Evolutionary conservation across 2,888 invertebrate genomes (phyloP).

Genomic region (Drosophila mayaguana): DNA sequence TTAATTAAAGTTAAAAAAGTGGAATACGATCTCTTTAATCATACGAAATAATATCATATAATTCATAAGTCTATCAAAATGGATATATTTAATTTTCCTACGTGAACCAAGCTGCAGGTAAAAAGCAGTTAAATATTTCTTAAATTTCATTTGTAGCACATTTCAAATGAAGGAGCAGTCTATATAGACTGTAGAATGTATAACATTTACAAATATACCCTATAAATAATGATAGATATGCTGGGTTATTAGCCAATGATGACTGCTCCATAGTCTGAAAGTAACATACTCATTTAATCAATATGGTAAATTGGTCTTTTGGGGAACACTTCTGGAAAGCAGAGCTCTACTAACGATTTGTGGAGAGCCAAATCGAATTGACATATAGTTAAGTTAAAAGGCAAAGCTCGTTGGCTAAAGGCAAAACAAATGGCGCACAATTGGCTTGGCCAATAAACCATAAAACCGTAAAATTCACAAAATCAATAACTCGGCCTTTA

Average conservation of each 20-base stretch:
- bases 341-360: conserved; percentile 26
- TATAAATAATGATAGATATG: not conserved
- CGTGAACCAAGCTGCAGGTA: too few species aligned
- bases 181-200: not conserved
- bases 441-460: conserved; percentile 79
- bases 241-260: not conserved
- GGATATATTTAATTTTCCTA: too few species aligned
- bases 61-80: too few species aligned
- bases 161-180: not conserved
- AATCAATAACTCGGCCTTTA: conserved; percentile 70
- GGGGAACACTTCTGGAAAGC: not conserved
- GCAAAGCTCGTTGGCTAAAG: conserved; percentile 36
- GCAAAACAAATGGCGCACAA: conserved; percentile 73
- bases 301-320: not conserved
- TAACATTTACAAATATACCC: not conserved
- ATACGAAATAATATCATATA: not conserved
- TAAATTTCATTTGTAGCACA: not conserved
- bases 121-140: too few species aligned
- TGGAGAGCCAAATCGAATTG: conserved; percentile 62
- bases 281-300: conserved; percentile 17
- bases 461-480: conserved; percentile 75
- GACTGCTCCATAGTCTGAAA: not conserved
- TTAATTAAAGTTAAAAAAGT: not conserved
- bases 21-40: too few species aligned
- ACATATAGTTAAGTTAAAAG: conserved; percentile 66